These are phyloP conservation scores for Dromiciops gliroides DNA, from an alignment of 2,113 vertebrate genomes.

Conservation along the genomic window DNA sequence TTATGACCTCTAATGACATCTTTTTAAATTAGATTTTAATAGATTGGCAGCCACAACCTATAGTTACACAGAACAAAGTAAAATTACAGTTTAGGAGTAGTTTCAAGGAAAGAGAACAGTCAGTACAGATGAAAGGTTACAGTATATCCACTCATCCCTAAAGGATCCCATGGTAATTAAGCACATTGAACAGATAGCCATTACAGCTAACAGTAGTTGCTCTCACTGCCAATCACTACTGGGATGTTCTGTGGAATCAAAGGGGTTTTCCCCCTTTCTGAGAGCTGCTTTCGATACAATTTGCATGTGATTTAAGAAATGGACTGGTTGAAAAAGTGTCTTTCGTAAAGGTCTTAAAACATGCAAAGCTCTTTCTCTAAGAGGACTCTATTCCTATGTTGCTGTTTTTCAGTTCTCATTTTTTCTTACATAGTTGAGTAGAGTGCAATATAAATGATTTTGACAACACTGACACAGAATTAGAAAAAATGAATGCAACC, in stretches of 20 bases:
- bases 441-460: constrained; percentile 23
- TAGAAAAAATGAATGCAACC: constrained; percentile 53
- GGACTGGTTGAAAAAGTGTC: not conserved
- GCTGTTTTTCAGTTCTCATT: constrained; percentile 33
- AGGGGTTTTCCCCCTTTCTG: not conserved
- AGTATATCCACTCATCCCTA: constrained; percentile 36
- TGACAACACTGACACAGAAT: constrained; percentile 10
- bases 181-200: constrained; percentile 48
- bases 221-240: not conserved
- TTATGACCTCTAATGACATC: constrained; percentile 69
- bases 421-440: constrained; percentile 27
- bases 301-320: constrained; percentile 7
- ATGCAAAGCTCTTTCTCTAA: not conserved
- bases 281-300: constrained; percentile 53
- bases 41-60: constrained; percentile 68
- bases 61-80: constrained; percentile 71
- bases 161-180: constrained; percentile 62
- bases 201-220: constrained; percentile 53
- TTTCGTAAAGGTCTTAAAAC: not conserved
- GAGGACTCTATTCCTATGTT: not conserved
- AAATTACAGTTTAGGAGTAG: constrained; percentile 71
- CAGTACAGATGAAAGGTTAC: constrained; percentile 71
- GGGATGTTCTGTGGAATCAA: constrained; percentile 56
- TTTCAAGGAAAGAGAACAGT: constrained; percentile 71
- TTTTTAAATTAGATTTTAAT: constrained; percentile 73